Base-by-base conservation (phyloP, 2,888 invertebrate genomes). In the Limulus polyphemus region DNA sequence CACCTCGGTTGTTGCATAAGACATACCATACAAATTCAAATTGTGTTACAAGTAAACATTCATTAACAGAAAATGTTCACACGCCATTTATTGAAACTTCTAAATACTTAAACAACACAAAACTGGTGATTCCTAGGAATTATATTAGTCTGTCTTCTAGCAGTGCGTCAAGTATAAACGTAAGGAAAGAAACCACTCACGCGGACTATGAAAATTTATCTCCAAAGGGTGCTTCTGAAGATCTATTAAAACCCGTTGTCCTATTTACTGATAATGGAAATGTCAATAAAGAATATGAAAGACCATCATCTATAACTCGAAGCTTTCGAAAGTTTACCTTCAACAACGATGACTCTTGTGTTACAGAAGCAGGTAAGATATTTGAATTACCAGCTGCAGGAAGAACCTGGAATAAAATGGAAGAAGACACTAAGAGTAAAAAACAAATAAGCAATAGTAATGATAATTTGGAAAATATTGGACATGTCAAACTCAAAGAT, bases 301-400 rank as follows among this genome's bases (percentile, higher is more conserved):
- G 62, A 17, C 62, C 61, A 17, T 32, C 7, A 7, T 69, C 70
- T 11, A 70, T 70, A 13, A 63, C 70, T 47, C 59, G 70, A 9
- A 69, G 69, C 51, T 70, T 70, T 57, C 69, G 69, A 58, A 70
- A 70, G 49, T 66, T 70, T n/a, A 70, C 68, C 3, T 70, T 70
- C 56, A 70, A 69, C 48, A 70, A 70, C 62, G 70, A 70, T 56
- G 70, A 69, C n/a, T 68, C 70, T n/a, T 66, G 67, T 58, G 69
- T 70, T 55, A 70, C 69, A 1, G 70, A 70, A 60, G 70, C 69
- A 10, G 69, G 69, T 11, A 70, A 70, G 55, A 68, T 70, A 10
- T 67, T 67, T 48, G 61, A 67, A 10, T 63, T 63, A 11, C 68
- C 70, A 47, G 66, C 64, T 14, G 63, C 64, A 13, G 70, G 69